Evolutionary conservation across 2,888 invertebrate species (phyloP).

Genomic region (Helleia helle): DNA sequence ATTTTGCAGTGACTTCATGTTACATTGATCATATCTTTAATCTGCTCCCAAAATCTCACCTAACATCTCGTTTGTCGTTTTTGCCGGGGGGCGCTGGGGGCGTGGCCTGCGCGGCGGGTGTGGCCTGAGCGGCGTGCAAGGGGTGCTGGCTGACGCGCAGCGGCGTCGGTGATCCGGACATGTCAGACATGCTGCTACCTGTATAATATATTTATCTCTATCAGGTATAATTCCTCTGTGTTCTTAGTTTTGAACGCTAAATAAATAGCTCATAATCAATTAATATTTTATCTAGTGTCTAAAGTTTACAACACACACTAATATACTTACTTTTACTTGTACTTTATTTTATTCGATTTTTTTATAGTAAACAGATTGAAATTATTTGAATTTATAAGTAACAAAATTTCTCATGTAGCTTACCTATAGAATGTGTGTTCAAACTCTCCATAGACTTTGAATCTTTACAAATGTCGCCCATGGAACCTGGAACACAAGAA

Average conservation of each 20-base stretch:
- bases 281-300: too few relatives aligned
- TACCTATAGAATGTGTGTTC: conserved; percentile 53
- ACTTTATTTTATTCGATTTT: too few relatives aligned
- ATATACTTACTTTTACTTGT: too few relatives aligned
- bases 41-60: conserved; percentile 27
- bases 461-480: conserved; percentile 58
- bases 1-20: too few relatives aligned
- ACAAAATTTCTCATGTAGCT: neutral
- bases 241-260: too few relatives aligned
- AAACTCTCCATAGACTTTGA: conserved; percentile 61
- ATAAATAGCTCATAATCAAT: too few relatives aligned
- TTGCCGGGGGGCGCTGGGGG: neutral
- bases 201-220: too few relatives aligned
- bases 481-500: conserved; percentile 44
- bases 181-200: conserved; percentile 87
- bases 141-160: conserved; percentile 30
- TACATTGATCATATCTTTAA: too few relatives aligned
- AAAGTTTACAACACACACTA: too few relatives aligned
- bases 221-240: too few relatives aligned
- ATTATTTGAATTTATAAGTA: too few relatives aligned
- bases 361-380: too few relatives aligned
- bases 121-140: neutral
- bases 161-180: conserved; percentile 74
- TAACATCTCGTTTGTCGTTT: conserved; percentile 25
- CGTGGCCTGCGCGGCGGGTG: neutral